Percentiles rank a stretch among this genome's conserved stretches.
Conservation (phyloP, 2,113 vertebrate species). For the Lophotis ruficrista region DNA sequence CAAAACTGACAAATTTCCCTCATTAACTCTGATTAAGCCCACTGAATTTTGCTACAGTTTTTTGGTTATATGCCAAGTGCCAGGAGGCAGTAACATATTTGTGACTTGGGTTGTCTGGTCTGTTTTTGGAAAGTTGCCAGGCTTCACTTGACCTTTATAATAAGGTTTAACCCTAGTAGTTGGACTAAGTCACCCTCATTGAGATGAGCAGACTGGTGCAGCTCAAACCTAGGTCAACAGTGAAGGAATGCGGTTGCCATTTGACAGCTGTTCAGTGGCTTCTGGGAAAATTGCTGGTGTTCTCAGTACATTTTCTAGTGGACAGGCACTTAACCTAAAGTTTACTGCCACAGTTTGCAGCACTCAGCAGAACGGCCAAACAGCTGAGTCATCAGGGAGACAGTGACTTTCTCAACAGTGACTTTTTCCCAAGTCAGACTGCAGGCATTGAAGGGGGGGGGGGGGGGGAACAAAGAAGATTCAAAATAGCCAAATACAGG, state of each 20-base stretch:
- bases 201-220: not conserved
- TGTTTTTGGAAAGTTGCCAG: not conserved
- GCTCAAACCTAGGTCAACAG: not conserved
- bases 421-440: not conserved
- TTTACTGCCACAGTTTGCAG: not conserved
- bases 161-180: not conserved
- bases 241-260: not conserved
- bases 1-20: constrained; percentile 1
- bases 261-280: constrained; percentile 8
- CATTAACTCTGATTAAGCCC: constrained; percentile 1
- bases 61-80: not conserved
- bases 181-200: not conserved
- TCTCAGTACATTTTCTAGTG: not conserved
- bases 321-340: not conserved
- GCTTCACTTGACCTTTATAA: not conserved
- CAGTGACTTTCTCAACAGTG: not conserved
- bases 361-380: constrained; percentile 4
- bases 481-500: not conserved
- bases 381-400: not conserved
- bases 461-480: too few relatives aligned
- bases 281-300: not conserved
- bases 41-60: not conserved
- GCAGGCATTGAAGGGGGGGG: not conserved
- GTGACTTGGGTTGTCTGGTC: not conserved
- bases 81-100: not conserved